These are phyloP conservation scores for Neogobius melanostomus DNA, from an alignment of 2,113 vertebrate genomes.

Conservation along the genomic window DNA sequence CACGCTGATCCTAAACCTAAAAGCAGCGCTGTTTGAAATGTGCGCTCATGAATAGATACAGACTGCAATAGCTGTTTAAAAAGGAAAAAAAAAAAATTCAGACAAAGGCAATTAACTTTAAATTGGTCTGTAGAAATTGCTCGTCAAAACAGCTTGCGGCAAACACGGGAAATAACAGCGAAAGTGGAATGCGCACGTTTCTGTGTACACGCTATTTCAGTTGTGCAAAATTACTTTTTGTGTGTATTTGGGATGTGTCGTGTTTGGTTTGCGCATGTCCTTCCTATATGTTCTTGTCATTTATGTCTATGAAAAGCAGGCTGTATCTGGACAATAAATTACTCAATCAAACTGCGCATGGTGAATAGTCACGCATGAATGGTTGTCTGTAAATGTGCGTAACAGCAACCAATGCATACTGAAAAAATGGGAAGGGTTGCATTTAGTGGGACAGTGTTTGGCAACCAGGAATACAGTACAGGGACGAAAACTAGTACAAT, in stretches of 20 bases:
- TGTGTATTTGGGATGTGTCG: not conserved
- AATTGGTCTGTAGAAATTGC: slow-evolving; percentile 67
- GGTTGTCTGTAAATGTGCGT: too few relatives aligned
- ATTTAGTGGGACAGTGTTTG: too few relatives aligned
- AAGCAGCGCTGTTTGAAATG: slow-evolving; percentile 33
- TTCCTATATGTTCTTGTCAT: too few relatives aligned
- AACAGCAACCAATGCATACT: too few relatives aligned
- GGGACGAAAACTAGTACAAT: too few relatives aligned
- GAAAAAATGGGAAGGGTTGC: too few relatives aligned
- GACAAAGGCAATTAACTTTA: slow-evolving; percentile 64
- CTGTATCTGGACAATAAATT: too few relatives aligned
- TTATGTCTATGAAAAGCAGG: too few relatives aligned
- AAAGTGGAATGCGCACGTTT: slow-evolving; percentile 34
- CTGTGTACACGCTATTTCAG: not conserved
- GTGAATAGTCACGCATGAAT: too few relatives aligned
- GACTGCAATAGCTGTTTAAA: slow-evolving; percentile 25
- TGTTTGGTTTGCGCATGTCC: too few relatives aligned
- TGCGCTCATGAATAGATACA: slow-evolving; percentile 60
- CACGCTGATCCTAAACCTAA: slow-evolving; percentile 29
- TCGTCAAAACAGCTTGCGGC: slow-evolving; percentile 47
- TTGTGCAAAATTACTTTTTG: not conserved
- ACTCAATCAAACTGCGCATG: too few relatives aligned
- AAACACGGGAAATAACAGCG: slow-evolving; percentile 47
- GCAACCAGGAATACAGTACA: too few relatives aligned
- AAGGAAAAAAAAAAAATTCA: not conserved